Percentiles rank a stretch among this genome's conserved stretches.
These are phyloP conservation scores for Drosophila niveifrons DNA, from an alignment of 2,888 invertebrate genomes.

Conservation along the genomic window DNA sequence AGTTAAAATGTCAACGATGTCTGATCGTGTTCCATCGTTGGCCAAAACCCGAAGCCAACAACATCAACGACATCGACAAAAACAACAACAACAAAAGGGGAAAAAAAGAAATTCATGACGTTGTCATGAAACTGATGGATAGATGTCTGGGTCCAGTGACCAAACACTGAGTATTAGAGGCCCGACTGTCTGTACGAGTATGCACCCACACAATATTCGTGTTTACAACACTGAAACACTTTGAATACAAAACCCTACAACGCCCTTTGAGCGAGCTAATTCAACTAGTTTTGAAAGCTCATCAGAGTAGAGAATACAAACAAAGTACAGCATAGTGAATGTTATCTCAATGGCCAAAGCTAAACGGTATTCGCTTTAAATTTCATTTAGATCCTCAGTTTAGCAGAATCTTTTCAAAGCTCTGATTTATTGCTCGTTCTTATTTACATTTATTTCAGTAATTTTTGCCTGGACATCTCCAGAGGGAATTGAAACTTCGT, in stretches of 20 bases:
- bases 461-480: not conserved
- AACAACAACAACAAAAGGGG: constrained; percentile 5
- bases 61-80: constrained; percentile 4
- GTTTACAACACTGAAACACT: constrained; percentile 38
- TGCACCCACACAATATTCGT: constrained; percentile 25
- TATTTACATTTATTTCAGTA: not conserved
- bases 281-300: constrained; percentile 1
- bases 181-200: constrained; percentile 22
- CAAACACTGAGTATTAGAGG: constrained; percentile 36
- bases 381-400: not conserved
- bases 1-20: constrained; percentile 77
- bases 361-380: not conserved
- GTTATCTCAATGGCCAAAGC: not conserved
- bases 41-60: constrained; percentile 21
- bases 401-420: not conserved
- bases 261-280: not conserved
- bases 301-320: not conserved
- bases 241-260: constrained; percentile 25
- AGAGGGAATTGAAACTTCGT: constrained; percentile 13
- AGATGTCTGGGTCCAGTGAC: constrained; percentile 30
- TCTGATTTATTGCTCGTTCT: not conserved
- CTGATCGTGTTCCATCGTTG: constrained; percentile 56
- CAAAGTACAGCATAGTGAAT: constrained; percentile 2
- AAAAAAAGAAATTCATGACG: constrained; percentile 26
- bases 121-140: constrained; percentile 63